Percentiles rank a stretch among this genome's conserved stretches.
Evolutionary conservation across 1,140 invertebrate genomes (phyloP).

Genomic region (Stratiolaelaps scimitus): DNA sequence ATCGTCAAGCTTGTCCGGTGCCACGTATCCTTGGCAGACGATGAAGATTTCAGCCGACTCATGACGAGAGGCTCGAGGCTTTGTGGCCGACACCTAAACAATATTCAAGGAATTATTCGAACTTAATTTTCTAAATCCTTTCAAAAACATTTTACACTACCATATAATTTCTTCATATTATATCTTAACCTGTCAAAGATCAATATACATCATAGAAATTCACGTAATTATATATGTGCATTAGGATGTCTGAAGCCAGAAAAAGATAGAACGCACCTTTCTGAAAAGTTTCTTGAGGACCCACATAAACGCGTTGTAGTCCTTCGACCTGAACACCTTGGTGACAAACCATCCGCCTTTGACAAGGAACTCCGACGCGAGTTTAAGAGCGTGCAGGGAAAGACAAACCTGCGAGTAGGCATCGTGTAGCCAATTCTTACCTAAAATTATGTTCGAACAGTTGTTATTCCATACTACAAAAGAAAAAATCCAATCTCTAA

Average conservation of each 20-base stretch:
- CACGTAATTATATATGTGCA: neutral
- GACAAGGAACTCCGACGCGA: slow-evolving; percentile 77
- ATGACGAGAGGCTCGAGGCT: slow-evolving; percentile 90
- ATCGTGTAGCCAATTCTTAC: slow-evolving; percentile 88
- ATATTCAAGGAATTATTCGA: slow-evolving; percentile 32
- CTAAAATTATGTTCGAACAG: slow-evolving; percentile 29
- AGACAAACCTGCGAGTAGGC: slow-evolving; percentile 79
- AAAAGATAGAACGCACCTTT: slow-evolving; percentile 38
- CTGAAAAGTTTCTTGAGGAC: slow-evolving; percentile 92
- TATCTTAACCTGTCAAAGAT: no score
- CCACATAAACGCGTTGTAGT: slow-evolving; percentile 88
- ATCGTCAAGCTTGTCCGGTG: slow-evolving; percentile 85
- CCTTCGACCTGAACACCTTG: slow-evolving; percentile 96
- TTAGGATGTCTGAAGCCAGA: neutral
- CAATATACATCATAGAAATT: neutral
- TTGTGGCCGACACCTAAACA: slow-evolving; percentile 72
- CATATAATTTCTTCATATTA: no score
- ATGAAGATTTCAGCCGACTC: slow-evolving; percentile 99
- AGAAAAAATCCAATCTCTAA: no score
- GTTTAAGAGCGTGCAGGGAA: slow-evolving; percentile 76
- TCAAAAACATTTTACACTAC: neutral
- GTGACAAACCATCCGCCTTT: slow-evolving; percentile 94
- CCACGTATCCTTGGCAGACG: slow-evolving; percentile 84
- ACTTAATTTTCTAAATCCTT: slow-evolving; percentile 3
- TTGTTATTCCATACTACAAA: no score